Percentiles rank a stretch among this genome's conserved stretches.
Conservation (phyloP, 2,113 vertebrate genomes). For the Paratilapia polleni region DNA sequence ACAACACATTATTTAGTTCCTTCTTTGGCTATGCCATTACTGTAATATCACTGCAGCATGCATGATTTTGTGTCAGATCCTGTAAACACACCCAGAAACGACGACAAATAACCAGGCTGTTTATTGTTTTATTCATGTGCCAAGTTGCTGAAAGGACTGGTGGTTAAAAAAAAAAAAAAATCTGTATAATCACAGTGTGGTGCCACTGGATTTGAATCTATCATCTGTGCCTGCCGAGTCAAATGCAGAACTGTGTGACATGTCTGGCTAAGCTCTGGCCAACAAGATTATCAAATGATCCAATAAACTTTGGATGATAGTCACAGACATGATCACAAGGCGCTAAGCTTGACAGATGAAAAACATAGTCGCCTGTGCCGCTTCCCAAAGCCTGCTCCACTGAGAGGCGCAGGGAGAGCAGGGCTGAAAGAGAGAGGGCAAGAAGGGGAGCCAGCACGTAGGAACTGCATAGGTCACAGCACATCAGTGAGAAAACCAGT, state of each 20-base stretch:
- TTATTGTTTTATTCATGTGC: conserved; percentile 3
- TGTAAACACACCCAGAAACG: not conserved
- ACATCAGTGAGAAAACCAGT: conserved; percentile 46
- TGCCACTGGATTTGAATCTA: conserved; percentile 14
- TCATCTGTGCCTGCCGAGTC: conserved; percentile 31
- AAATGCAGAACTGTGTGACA: conserved; percentile 1
- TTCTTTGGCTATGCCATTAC: not conserved
- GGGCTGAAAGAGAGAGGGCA: not conserved
- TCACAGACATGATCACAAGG: conserved; percentile 27
- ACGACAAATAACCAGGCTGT: conserved; percentile 11
- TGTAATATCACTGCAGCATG: not conserved
- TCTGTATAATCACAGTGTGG: conserved; percentile 5
- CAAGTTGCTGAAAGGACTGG: conserved; percentile 11
- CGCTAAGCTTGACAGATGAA: conserved; percentile 40
- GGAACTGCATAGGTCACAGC: conserved; percentile 47
- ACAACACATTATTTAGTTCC: not conserved
- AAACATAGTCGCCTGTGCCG: not conserved
- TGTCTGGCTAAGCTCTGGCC: conserved; percentile 27
- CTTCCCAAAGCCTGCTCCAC: conserved; percentile 20
- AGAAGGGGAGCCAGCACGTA: not conserved
- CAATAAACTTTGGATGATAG: conserved; percentile 54
- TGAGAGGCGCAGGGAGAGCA: not conserved
- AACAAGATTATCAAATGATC: conserved; percentile 65
- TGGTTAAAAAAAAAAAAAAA: not conserved
- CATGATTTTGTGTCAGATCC: not conserved